Percentiles rank a stretch among this genome's conserved stretches.
These are phyloP conservation scores for Anguilla japonica DNA, from an alignment of 2,113 vertebrate species.

Conservation along the genomic window DNA sequence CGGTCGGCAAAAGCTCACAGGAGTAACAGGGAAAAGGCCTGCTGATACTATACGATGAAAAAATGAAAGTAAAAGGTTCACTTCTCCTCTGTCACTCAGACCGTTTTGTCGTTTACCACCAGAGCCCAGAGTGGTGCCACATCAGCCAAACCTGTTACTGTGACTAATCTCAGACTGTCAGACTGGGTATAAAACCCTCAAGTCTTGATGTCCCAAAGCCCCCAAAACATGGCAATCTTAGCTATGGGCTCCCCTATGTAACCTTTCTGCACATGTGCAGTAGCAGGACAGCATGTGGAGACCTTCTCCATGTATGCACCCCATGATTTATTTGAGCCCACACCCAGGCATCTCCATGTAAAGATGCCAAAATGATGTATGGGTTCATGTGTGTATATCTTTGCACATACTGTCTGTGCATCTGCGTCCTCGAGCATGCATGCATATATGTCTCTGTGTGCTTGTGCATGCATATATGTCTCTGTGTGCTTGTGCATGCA, in stretches of 20 bases:
- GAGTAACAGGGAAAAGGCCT: no score
- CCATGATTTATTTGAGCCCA: neutral
- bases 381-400: no score
- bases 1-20: no score
- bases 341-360: neutral
- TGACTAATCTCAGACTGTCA: neutral
- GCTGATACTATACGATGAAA: no score
- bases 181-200: neutral
- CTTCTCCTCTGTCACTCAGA: neutral
- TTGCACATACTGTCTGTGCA: no score
- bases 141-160: neutral
- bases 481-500: no score
- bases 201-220: neutral
- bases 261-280: neutral
- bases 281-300: neutral
- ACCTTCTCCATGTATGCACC: neutral
- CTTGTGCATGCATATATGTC: no score
- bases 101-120: neutral
- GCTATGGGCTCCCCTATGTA: neutral
- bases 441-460: no score
- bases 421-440: no score
- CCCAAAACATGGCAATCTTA: neutral
- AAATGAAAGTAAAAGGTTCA: neutral
- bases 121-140: neutral
- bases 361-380: neutral